phyloP scores from a whole-genome alignment of 2,797 vertebrate species.

The Ctenosaura bakeri region DNA sequence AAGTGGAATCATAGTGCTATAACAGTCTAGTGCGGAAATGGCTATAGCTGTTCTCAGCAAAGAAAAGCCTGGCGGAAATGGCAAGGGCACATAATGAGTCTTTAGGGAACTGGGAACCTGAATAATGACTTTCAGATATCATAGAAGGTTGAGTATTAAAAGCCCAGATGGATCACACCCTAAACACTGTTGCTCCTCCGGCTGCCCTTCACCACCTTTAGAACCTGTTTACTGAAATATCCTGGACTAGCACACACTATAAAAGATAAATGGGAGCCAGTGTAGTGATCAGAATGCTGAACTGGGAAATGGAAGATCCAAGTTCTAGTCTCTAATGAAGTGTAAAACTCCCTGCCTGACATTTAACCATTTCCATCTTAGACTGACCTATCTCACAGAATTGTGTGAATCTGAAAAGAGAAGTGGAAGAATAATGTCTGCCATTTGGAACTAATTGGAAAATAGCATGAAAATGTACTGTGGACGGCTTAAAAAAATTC shows the following conservation, averaged over 20 bases:
- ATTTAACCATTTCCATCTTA: neutral
- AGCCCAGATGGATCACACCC: constrained; percentile 2
- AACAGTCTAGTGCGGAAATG: no score
- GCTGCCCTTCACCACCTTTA: neutral
- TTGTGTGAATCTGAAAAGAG: neutral
- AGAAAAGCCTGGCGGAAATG: neutral
- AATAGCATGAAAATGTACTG: neutral
- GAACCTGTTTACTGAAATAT: neutral
- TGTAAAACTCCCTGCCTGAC: no score
- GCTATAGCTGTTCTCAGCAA: neutral
- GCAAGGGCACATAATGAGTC: neutral
- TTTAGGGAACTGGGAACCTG: constrained; percentile 1
- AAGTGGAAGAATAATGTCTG: neutral
- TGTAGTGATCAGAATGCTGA: no score
- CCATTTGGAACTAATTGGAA: neutral
- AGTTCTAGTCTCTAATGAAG: no score
- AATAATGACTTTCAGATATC: constrained; percentile 28
- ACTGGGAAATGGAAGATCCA: no score
- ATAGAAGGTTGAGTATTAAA: neutral
- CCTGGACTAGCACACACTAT: neutral
- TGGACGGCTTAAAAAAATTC: neutral
- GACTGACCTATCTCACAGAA: neutral
- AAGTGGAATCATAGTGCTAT: no score
- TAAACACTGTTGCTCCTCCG: rapidly evolving
- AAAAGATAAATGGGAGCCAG: no score